Conservation (phyloP, 2,888 invertebrate genomes). For the Harpalus rubripes region DNA sequence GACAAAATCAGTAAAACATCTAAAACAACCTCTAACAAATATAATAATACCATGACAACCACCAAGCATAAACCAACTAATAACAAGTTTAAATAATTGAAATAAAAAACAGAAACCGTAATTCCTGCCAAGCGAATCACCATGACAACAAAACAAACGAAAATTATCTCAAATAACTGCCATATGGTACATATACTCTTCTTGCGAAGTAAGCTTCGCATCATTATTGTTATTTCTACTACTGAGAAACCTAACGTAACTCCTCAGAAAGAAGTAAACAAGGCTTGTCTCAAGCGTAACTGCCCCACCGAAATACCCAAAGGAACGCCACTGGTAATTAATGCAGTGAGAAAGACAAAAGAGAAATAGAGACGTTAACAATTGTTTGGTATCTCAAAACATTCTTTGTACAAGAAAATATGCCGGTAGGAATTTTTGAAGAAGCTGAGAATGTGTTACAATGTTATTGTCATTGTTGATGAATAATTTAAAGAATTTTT, state of each 20-base stretch:
- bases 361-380: slow-evolving; percentile 28
- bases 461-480: not conserved
- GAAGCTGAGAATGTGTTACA: slow-evolving; percentile 1
- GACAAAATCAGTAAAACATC: slow-evolving; percentile 7
- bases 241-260: slow-evolving; percentile 1
- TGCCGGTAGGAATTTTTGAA: slow-evolving; percentile 7
- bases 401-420: slow-evolving; percentile 28
- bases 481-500: slow-evolving; percentile 9
- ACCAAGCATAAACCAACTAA: slow-evolving; percentile 38
- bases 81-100: slow-evolving; percentile 24
- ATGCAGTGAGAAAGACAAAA: slow-evolving; percentile 28
- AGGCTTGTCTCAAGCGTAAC: slow-evolving; percentile 22
- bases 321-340: slow-evolving; percentile 39
- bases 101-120: slow-evolving; percentile 49
- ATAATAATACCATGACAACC: slow-evolving; percentile 38
- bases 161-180: slow-evolving; percentile 1
- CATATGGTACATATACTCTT: not conserved
- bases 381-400: slow-evolving; percentile 39
- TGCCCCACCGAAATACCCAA: slow-evolving; percentile 3
- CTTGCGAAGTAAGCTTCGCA: not conserved
- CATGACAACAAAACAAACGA: slow-evolving; percentile 30
- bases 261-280: slow-evolving; percentile 13
- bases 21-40: slow-evolving; percentile 14
- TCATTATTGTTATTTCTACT: slow-evolving; percentile 25
- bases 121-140: slow-evolving; percentile 27